Base-by-base conservation (phyloP, 2,888 invertebrate genomes). In the Platycnemis pennipes region DNA sequence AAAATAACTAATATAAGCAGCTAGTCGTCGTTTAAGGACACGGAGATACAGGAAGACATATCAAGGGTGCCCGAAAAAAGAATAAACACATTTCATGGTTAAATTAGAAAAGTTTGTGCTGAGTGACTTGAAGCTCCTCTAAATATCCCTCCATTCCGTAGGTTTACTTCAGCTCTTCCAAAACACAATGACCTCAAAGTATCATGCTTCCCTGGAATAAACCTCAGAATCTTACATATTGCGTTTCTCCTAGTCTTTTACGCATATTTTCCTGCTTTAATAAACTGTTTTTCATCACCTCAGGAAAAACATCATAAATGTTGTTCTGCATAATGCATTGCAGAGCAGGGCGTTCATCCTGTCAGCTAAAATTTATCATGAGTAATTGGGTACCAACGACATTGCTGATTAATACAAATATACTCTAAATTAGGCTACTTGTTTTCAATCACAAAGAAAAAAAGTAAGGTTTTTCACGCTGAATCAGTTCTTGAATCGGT, bases 31-130 rank as follows among this genome's bases (percentile, higher is more conserved):
- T 37, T 31, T 8, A 7, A 31, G 69, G 69, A 77, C 69, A 77
- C 7, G 37, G 5, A 77, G 31, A 8, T 31, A 26, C 26, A 16
- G n/a, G 63, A 16, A 63, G 63, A 63, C 26, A 26, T 63, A 63
- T 26, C 63, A 5, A 77, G 31, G 1, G 2, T 1, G 77, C 16
- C 37, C 13, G 37, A 37, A 37, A 77, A 37, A 77, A 77, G 7
- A 37, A 77, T 31, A 63, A 77, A 37, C 2, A 37, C 31, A 77
- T 31, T 37, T 0, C 37, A 37, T 26, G 37, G 37, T 77, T 37
- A 77, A 77, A 77, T 77, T 77, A 77, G 77, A 77, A 77, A 77
- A 77, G 77, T 77, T 77, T 77, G 22, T n/a, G 77, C 7, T 37
- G 77, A 77, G 77, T 77, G 77, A 77, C 77, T 31, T 37, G 31